Percentiles rank a stretch among this genome's conserved stretches.
Conservation (phyloP, 2,797 vertebrate species). For the Pipistrellus pipistrellus region DNA sequence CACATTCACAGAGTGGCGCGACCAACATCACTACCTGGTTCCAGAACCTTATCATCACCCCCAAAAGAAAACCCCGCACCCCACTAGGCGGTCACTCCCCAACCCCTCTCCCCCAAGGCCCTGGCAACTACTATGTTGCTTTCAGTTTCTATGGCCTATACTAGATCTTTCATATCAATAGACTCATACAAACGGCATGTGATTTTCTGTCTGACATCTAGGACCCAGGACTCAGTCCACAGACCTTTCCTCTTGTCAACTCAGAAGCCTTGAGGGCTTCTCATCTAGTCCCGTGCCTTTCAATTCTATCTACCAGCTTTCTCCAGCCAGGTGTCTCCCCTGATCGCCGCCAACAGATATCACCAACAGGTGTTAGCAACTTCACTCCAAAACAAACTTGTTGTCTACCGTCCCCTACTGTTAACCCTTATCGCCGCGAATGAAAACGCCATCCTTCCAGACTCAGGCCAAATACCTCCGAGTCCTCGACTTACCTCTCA, state of each 20-base stretch:
- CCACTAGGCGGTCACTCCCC: not conserved
- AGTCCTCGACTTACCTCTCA: not conserved
- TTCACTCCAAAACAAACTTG: not conserved
- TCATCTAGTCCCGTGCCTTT: not conserved
- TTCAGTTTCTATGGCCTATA: not conserved
- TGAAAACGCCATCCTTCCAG: not conserved
- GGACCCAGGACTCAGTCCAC: not conserved
- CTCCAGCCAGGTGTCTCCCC: not conserved
- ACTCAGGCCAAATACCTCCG: not conserved
- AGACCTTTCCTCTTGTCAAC: not conserved
- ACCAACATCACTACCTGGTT: not conserved
- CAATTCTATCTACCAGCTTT: not conserved
- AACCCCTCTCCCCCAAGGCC: fast-evolving
- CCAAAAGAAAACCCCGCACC: not conserved
- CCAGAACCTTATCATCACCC: not conserved
- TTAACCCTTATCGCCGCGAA: not conserved
- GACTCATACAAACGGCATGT: not conserved
- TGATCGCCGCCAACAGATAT: not conserved
- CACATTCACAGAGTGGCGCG: not conserved
- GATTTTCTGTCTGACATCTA: not conserved
- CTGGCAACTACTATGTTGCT: not conserved
- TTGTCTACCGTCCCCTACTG: not conserved
- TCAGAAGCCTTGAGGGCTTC: not conserved
- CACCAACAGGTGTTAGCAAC: not conserved
- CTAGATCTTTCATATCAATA: not conserved